Base-by-base conservation (phyloP, 2,888 invertebrate species). In the Lepidocyrtinus sp. region DNA sequence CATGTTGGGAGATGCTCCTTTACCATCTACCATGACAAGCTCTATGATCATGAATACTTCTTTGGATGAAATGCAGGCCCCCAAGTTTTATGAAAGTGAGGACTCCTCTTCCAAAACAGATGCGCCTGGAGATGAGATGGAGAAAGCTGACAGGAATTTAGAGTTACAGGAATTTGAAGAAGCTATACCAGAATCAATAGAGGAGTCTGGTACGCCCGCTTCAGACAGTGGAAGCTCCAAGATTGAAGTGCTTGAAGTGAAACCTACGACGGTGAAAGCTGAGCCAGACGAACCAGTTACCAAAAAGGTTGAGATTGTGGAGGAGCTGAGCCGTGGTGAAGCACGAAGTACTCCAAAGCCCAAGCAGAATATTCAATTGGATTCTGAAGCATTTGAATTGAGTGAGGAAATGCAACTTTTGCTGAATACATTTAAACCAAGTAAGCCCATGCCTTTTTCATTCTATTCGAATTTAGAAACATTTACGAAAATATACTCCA, bases 71-170 rank as follows among this genome's bases (percentile, higher is more conserved):
- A 82, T 85, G 67, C 82, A 81, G 71, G 80, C 82, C 46, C 86
- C 86, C 36, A 83, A 82, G 55, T 85, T 84, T 69, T 85, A 86
- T 64, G 86, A 86, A 81, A 86, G 86, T 62, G 85, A 85, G 71
- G 86, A 85, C 67, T 83, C 82, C 0, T 86, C 85, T 22, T 72
- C 80, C 26, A 77, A 82, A 83, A 80, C 82, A 45, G 80, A 84
- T 62, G 67, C 81, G 22, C 75, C 75, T 15, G 75, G 59, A 65
- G 81, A 71, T 55, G 81, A 81, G 72, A 71, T 71, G 71, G 75
- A 75, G 75, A 75, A 75, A 65, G 75, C 71, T 46, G 81, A 70
- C 46, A 55, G 75, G 59, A 75, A 67, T 67, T 26, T 75, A 50
- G 81, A 81, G 46, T 27, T 75, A 55, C 74, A 71, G 50, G 75